Evolutionary conservation across 2,888 invertebrate genomes (phyloP), one percentile per base, ranked within the genome.

Genomic region (Phlogophora meticulosa): DNA sequence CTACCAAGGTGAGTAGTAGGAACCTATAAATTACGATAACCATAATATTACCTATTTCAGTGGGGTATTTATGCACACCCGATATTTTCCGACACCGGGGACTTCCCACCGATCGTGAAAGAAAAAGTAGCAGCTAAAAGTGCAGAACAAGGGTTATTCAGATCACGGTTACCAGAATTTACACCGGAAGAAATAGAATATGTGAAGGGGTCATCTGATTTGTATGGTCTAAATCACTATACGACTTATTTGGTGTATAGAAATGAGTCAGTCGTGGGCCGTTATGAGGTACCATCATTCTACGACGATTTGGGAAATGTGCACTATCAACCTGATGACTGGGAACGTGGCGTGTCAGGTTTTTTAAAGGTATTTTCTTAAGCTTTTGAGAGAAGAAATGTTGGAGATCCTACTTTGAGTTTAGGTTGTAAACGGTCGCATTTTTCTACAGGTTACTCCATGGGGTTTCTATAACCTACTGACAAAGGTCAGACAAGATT

Each of bases 151-250:
- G 96, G 96, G 10, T 96, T 95, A 56, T 81, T 87, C 0, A 87
- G 92, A 56, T 96, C 97, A 0, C 94, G 97, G 64, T 86, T 97
- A 32, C 97, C 97, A 0, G 90, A 91, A 78, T 96, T 97, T 64
- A 96, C 96, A 3, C 66, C 87, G 0, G 95, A 96, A 56, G 97
- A 97, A 94, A 94, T 97, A 2, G 89, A 94, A 46, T 93, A 93
- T 57, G 94, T 97, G 17, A 93, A 91, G 13, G 96, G 95, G 40
- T 83, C 87, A 0, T 95, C 96, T 0, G 98, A 98, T 85, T 97
- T 97, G 89, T 96, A 97, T 70, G 97, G 97, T 11, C 87, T 98
- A 7, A 98, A 98, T 81, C 96, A 97, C 72, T 98, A 98, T 87
- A 96, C 96, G 0, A 91, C 96, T 7, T 85, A 85, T 66, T 81